These are phyloP conservation scores for Perdita meconis DNA, from an alignment of 2,888 invertebrate species.

Conservation along the genomic window DNA sequence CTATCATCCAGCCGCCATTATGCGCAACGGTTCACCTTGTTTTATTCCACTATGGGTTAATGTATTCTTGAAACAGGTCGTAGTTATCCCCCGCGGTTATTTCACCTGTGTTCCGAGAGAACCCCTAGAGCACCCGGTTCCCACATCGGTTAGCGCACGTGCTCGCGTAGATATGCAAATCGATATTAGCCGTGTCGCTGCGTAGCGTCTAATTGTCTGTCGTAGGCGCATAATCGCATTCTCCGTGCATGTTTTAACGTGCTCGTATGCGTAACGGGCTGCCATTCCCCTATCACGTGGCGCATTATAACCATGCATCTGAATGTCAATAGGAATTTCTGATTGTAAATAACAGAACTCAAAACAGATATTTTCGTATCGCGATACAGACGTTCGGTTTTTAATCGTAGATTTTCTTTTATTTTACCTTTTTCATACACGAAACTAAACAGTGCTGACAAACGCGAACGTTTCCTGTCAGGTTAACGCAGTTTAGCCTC, in stretches of 20 bases:
- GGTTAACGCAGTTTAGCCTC: background rate
- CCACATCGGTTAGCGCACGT: constrained; percentile 43
- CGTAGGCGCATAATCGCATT: constrained; percentile 43
- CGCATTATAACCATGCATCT: background rate
- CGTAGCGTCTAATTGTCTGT: constrained; percentile 56
- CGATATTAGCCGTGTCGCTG: constrained; percentile 45
- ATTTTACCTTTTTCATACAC: too few species aligned
- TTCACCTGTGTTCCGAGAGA: constrained; percentile 7
- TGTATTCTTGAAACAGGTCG: background rate
- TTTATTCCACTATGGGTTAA: too few species aligned
- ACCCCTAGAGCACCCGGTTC: constrained; percentile 2
- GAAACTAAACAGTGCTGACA: too few species aligned
- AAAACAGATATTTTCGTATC: too few species aligned
- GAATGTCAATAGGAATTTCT: constrained; percentile 7
- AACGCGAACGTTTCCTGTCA: too few species aligned
- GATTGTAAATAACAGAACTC: background rate
- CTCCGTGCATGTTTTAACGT: constrained; percentile 37
- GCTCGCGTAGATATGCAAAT: constrained; percentile 50
- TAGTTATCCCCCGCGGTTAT: background rate
- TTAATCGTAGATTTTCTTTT: too few species aligned
- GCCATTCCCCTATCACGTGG: background rate
- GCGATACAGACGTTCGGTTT: too few species aligned
- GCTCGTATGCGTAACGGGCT: constrained; percentile 7
- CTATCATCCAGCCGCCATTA: too few species aligned
- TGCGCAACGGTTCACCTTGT: background rate